These are phyloP conservation scores for Ranitomeya variabilis DNA, from an alignment of 2,113 vertebrate genomes.

Conservation along the genomic window DNA sequence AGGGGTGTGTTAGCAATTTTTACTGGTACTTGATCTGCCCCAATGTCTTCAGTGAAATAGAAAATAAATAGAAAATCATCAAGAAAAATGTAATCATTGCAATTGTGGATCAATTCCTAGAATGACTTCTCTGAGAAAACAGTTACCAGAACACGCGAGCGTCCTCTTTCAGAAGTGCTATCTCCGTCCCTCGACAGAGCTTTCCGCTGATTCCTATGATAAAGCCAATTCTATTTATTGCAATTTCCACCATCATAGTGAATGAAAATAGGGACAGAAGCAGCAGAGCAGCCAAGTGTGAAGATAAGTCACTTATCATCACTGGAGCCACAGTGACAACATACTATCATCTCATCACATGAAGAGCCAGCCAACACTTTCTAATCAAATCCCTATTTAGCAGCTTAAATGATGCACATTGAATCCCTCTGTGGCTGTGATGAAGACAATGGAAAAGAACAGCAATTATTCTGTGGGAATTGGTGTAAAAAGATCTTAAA, in stretches of 20 bases:
- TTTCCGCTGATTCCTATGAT: neutral
- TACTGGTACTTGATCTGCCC: too few species aligned
- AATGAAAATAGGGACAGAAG: neutral
- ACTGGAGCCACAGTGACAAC: neutral
- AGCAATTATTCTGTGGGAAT: neutral
- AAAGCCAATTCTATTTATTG: neutral
- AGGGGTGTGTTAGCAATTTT: too few species aligned
- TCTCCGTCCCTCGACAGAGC: neutral
- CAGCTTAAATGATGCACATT: neutral
- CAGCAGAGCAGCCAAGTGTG: neutral
- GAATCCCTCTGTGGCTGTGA: neutral
- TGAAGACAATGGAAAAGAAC: neutral
- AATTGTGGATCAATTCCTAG: too few species aligned
- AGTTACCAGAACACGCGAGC: neutral
- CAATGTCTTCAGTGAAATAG: too few species aligned
- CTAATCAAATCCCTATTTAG: conserved; percentile 5
- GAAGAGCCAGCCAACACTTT: neutral
- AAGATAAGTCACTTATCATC: conserved; percentile 10
- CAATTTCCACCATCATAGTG: neutral
- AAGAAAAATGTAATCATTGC: too few species aligned
- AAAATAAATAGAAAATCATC: too few species aligned
- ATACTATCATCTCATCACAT: neutral
- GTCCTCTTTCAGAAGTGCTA: neutral
- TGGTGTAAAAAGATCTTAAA: neutral
- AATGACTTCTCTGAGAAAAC: neutral